Base-by-base conservation (phyloP, 2,888 invertebrate species). In the Cylloceria caligata region DNA sequence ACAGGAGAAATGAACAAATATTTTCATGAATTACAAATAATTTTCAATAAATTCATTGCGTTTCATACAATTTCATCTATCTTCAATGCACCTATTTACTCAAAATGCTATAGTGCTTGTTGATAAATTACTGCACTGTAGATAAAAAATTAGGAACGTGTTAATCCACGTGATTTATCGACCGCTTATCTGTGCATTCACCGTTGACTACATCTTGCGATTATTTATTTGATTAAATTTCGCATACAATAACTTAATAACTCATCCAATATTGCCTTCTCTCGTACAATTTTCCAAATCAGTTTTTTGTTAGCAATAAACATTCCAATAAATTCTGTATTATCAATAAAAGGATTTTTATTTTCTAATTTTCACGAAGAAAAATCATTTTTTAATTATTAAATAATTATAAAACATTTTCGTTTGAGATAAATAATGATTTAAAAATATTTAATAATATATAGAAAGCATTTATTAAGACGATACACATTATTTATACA, bases 161-260 rank as follows among this genome's bases (percentile, higher is more conserved):
- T 52, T 24, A 11, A 27, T 27, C 3, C 55, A 27, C 24, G 27
- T 13, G 27, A 55, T 13, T 13, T 13, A 55, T 55, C 55, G 1
- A 52, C 21, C 21, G 55, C 55, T 55, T 55, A 55, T 55, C 55
- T n/a, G 11, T 55, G 3, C 55, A 27, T 57, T 57, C n/a, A 57
- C 34, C 9, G 57, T 57, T 57, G 34, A 16, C 34, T 57, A 34
- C 57, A 57, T 16, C 1, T 16, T 4, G 34, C 16, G 34, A 13
- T 16, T n/a, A 30, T 57, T 34, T n/a, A 9, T 1, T 3, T 16
- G 16, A 16, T 34, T 16, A 16, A 0, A 34, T 57, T 57, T 57
- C 0, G 13, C 16, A 57, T n/a, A 16, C n/a, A 16, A 57, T 30
- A 13, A 30, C 6, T 57, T 34, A 30, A 21, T 49, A 49, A 49